These are phyloP conservation scores for Venusia cambrica DNA, from an alignment of 2,888 invertebrate species.

Conservation along the genomic window DNA sequence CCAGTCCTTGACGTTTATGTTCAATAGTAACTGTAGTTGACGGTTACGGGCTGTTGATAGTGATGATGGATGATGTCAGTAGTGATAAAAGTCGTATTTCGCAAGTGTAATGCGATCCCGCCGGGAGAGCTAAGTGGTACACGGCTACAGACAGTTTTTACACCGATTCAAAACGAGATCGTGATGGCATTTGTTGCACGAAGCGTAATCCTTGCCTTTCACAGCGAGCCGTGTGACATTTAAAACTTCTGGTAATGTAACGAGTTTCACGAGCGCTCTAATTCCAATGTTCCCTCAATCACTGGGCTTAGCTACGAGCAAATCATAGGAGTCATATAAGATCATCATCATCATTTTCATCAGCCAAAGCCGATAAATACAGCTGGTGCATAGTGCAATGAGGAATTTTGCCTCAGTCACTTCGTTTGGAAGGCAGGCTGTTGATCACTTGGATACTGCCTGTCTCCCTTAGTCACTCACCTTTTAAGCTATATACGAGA, in stretches of 20 bases:
- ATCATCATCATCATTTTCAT: conserved; percentile 4
- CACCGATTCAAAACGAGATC: conserved; percentile 53
- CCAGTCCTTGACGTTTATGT: no score
- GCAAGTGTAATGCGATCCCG: conserved; percentile 20
- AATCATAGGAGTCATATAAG: neutral
- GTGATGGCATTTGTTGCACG: conserved; percentile 62
- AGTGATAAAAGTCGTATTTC: no score
- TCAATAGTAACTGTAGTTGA: no score
- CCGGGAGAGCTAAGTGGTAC: conserved; percentile 13
- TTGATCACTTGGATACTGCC: no score
- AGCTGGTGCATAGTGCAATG: no score
- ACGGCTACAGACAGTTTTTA: conserved; percentile 37
- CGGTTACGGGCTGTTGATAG: no score
- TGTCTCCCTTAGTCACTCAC: no score
- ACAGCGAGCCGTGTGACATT: conserved; percentile 59
- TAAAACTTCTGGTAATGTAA: conserved; percentile 46
- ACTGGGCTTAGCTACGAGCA: conserved; percentile 13
- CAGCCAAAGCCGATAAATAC: no score
- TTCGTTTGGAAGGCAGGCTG: no score
- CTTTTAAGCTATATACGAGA: no score
- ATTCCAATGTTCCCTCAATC: conserved; percentile 4
- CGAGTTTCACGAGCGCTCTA: conserved; percentile 40
- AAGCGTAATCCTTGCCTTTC: conserved; percentile 59
- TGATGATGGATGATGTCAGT: no score
- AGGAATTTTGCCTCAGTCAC: no score